Evolutionary conservation across 2,888 invertebrate species (phyloP), one percentile per base, ranked within the genome.

Genomic region (Frankliniella fusca): DNA sequence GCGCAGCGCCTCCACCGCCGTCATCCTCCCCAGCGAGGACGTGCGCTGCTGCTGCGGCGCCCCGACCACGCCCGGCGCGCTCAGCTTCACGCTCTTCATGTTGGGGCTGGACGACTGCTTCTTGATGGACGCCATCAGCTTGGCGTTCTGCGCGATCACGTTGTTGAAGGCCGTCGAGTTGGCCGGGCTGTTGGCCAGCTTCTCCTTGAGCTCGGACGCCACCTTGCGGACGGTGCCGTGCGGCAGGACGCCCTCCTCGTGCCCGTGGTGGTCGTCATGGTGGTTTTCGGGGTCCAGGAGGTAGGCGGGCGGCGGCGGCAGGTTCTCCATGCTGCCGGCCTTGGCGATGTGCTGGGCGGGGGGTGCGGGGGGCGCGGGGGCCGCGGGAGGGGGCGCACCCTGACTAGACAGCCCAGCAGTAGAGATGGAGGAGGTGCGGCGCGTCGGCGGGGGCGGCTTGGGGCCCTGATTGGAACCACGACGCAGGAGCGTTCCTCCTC

Each of bases 281-380:
- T 76, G 70, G 70, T 76, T n/a, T 27, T 76, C 70, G 23, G 70
- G 70, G 70, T 94, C 93, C 82, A 94, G 87, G n/a, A 94, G 88
- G 87, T 94, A 94, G 0, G 94, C 93, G 0, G 94, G 94, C 23
- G 94, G 94, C 0, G 94, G 94, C 10, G 94, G 94, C 83, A 94
- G 88, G 86, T 92, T 89, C 85, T 90, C 90, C 85, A 90, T 86
- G 84, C 89, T 90, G 50, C 89, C 89, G 79, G 83, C 84, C 82
- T 82, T 83, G 83, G 27, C 83, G 84, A 27, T 70, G 76, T 48
- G 82, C 82, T 80, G 84, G 83, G 38, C 54, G 81, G 76, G 82
- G 65, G 48, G 81, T 54, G 54, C 12, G 70, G 81, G n/a, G 65
- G 50, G 80, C 70, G 81, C 81, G 80, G 79, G 48, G 70, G 83